Base-by-base conservation (phyloP, 64 coral and sea anemone species). In the Catalaphyllia jardinei region DNA sequence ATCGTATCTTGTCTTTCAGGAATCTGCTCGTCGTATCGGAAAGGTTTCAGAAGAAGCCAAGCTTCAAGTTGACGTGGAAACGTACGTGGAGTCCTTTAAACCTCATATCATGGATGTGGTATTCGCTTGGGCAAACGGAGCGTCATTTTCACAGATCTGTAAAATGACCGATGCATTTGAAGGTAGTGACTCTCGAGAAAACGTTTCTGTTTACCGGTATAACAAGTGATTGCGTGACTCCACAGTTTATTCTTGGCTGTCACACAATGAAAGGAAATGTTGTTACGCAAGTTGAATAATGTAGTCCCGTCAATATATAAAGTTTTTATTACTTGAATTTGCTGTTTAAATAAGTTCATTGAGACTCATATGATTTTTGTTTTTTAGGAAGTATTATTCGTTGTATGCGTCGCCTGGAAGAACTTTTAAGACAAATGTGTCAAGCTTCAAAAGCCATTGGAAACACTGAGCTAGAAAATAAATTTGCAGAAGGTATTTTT, bases 11-110 rank as follows among this genome's bases (percentile, higher is more conserved):
- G 31, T 18, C 51, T 60, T 52, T 49, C n/a, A 95, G 93, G 97
- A 99, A 69, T 95, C 97, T 61, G 97, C 97, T 29, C 97, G 97
- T 6, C 97, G 97, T 60, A 99, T 99, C 74, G 94, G 90, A 62
- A 99, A 99, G 86, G 97, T 99, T 20, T 99, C 97, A 18, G 94
- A 99, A 80, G 97, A 99, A 93, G 97, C 97, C 22, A 99, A 99
- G 64, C 91, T 99, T 71, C 85, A 95, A 4, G 49, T 99, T 12
- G 94, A 95, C 51, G 77, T 99, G 73, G 97, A 99, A n/a, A 94
- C 95, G 15, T 99, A 99, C 19, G 97, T 99, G 20, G 93, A 95
- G 30, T 91, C 88, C 31, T 99, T 99, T 77, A 78, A 75, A 79
- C 65, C 65, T 69, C 65, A 69, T 69, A 69, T 99, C 22, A 99